Evolutionary conservation across 2,888 invertebrate species (phyloP).

Genomic region (Metacarcinus magister): DNA sequence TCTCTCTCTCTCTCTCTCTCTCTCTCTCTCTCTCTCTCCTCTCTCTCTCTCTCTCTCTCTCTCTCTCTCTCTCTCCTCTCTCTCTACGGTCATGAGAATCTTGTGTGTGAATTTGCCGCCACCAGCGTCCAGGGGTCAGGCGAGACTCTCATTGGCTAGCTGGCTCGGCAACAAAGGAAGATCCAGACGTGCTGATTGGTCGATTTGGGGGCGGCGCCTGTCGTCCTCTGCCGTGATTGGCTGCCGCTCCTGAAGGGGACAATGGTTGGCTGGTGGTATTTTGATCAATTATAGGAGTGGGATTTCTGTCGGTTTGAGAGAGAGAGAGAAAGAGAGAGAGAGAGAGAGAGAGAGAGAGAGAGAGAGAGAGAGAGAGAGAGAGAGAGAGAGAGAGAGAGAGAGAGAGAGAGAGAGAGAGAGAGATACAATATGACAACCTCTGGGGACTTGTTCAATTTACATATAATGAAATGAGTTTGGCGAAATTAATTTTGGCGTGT

Average conservation of each 20-base stretch:
- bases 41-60: neutral
- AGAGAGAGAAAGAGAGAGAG: conserved; percentile 36
- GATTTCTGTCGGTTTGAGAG: conserved; percentile 26
- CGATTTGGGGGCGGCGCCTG: conserved; percentile 30
- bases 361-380: conserved; percentile 11
- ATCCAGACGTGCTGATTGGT: neutral
- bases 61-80: neutral
- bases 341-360: neutral
- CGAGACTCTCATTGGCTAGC: neutral
- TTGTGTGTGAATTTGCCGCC: conserved; percentile 26
- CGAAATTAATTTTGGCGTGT: conserved; percentile 33
- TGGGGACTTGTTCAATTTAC: conserved; percentile 40
- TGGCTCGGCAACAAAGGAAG: conserved; percentile 15
- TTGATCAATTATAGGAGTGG: conserved; percentile 45
- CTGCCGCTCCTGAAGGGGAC: conserved; percentile 3
- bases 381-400: conserved; percentile 8
- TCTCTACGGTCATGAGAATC: conserved; percentile 28
- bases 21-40: neutral
- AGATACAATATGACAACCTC: conserved; percentile 16
- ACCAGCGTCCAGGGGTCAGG: neutral
- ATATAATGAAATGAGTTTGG: conserved; percentile 41
- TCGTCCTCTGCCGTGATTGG: neutral
- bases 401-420: conserved; percentile 35
- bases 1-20: conserved; percentile 46
- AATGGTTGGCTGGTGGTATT: conserved; percentile 35